Evolutionary conservation across 2,797 vertebrate genomes (phyloP), one percentile per base, ranked within the genome.

Genomic region (Amblyopsis hoosieri): DNA sequence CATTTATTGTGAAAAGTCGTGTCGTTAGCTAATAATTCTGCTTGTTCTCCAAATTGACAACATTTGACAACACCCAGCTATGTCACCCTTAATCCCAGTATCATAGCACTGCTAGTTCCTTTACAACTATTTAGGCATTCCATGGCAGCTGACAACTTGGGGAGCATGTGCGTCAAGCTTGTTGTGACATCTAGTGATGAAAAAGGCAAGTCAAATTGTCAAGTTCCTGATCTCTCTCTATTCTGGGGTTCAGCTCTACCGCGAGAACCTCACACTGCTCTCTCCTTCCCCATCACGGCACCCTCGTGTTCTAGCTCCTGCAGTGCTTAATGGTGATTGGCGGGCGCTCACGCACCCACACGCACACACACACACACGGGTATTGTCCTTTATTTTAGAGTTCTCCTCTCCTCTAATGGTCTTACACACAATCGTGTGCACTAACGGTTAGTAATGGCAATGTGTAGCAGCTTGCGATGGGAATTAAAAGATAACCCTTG

Each of bases 331-430:
- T 78, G 68, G 66, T 79, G 62, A 82, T 72, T 71, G 49, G 55
- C 67, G 33, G 73, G 69, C 15, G 4, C 57, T 54, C 11, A n/a
- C 12, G 42, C 13, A 60, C 61, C 9, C 63, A 17, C 15, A 71
- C 19, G 60, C 33, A 48, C 45, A 60, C n/a, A 1, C 46, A 74
- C 60, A 55, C 31, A 14, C 33, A 31, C 50, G 74, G 75, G 64
- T 86, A 90, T 88, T 86, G 73, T 80, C 67, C 78, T 72, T 42
- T 71, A 71, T 42, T 73, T 67, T 67, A 74, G 67, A 55, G 62
- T 51, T 67, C 55, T 62, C 45, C 69, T 33, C 63, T 71, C 53
- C 19, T 71, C 60, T 81, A 74, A 79, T 69, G 62, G 65, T 67
- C 66, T 63, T 57, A 62, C 58, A 29, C 23, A 29, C 69, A 54